These are phyloP conservation scores for Apus apus DNA, from an alignment of 2,113 vertebrate species.

Conservation along the genomic window DNA sequence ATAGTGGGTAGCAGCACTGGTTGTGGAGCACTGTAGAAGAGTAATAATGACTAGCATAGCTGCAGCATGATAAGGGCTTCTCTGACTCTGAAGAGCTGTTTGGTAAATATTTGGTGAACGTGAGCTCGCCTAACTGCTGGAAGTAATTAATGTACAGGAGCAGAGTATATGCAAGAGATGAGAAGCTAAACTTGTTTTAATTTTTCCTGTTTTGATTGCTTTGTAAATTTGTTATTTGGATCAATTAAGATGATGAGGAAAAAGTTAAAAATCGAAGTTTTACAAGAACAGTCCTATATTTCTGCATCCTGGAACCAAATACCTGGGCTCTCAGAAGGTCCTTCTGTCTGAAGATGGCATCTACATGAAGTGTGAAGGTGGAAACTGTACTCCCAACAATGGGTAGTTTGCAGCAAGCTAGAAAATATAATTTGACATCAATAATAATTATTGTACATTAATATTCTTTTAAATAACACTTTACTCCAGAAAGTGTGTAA, in stretches of 20 bases:
- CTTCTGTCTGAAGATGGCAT: not conserved
- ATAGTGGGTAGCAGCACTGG: not conserved
- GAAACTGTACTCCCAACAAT: not conserved
- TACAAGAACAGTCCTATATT: not conserved
- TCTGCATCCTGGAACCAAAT: not conserved
- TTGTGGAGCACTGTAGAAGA: not conserved
- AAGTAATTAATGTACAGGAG: not conserved
- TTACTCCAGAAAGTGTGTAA: not conserved
- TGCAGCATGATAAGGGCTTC: not conserved
- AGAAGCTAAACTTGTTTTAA: not conserved
- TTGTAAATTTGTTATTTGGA: not conserved
- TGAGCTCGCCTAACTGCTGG: not conserved
- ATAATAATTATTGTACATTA: not conserved
- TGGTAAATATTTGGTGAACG: not conserved
- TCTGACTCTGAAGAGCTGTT: not conserved
- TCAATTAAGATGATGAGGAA: not conserved
- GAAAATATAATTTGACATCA: not conserved
- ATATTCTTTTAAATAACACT: not conserved
- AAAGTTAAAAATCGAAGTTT: not conserved
- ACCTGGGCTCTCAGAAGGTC: not conserved
- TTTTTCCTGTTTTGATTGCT: not conserved
- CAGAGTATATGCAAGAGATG: not conserved
- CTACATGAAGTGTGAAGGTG: rapidly evolving
- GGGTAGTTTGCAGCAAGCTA: not conserved
- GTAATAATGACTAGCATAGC: not conserved